Conservation (phyloP, 2,797 vertebrate genomes). For the Agapornis canus region DNA sequence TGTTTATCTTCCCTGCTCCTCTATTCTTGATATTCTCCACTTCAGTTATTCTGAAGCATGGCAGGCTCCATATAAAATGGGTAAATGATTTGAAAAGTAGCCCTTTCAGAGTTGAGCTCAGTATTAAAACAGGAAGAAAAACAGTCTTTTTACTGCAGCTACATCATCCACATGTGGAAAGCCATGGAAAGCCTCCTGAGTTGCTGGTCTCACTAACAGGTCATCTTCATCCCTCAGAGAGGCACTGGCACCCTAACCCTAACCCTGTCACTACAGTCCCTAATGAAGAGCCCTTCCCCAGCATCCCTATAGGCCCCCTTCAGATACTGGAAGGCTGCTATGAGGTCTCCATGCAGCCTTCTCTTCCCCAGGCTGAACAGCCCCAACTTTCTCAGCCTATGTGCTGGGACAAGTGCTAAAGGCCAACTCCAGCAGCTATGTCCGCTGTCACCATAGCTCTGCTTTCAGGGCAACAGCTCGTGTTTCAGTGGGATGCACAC, state of each 20-base stretch:
- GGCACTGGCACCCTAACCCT: too few species aligned
- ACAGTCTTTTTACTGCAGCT: neutral
- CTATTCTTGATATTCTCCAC: neutral
- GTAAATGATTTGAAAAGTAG: neutral
- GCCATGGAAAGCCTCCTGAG: neutral
- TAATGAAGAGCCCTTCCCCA: too few species aligned
- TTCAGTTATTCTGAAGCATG: neutral
- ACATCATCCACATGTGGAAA: neutral
- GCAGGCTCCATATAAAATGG: neutral
- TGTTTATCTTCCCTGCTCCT: conserved; percentile 24
- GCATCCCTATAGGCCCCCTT: too few species aligned
- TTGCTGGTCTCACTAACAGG: neutral
- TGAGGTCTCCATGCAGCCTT: too few species aligned
- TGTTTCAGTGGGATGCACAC: rapidly evolving
- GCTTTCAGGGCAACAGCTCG: neutral
- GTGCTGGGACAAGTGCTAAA: neutral
- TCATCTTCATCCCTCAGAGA: neutral
- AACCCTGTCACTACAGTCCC: too few species aligned
- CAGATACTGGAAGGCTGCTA: too few species aligned
- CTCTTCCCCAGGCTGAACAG: too few species aligned
- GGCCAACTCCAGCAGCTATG: neutral
- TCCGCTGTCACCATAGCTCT: neutral
- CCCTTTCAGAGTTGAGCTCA: neutral
- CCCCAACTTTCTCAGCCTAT: too few species aligned
- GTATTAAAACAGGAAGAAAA: neutral